A percentile compares a stretch with the other conserved stretches of the same genome.
phyloP scores from a whole-genome alignment of 2,888 invertebrate genomes.

The Heliconius aoede region DNA sequence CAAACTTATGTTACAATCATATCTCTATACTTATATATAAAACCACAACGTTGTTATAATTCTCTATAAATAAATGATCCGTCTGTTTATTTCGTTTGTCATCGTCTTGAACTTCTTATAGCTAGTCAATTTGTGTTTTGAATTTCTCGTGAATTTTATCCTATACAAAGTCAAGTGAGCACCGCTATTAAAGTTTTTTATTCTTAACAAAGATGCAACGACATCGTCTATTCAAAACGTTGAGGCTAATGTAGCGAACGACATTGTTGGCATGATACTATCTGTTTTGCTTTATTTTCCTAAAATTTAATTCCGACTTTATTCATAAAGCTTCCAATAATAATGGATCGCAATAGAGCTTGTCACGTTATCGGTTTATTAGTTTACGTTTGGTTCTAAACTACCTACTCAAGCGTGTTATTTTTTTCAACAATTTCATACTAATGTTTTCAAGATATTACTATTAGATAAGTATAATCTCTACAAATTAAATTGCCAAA shows the following conservation, averaged over 20 bases:
- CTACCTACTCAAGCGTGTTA: background rate
- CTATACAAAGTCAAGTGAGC: slow-evolving; percentile 35
- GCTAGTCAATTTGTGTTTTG: slow-evolving; percentile 26
- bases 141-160: slow-evolving; percentile 31
- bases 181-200: slow-evolving; percentile 38
- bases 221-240: slow-evolving; percentile 37
- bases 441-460: background rate
- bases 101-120: slow-evolving; percentile 24
- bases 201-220: slow-evolving; percentile 36
- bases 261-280: slow-evolving; percentile 35
- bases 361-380: slow-evolving; percentile 26
- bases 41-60: background rate
- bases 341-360: slow-evolving; percentile 27
- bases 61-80: background rate
- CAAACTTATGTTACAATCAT: background rate
- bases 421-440: background rate
- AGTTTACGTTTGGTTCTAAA: background rate
- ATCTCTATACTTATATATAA: background rate
- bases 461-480: background rate
- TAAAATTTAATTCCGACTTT: slow-evolving; percentile 34
- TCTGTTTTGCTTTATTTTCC: slow-evolving; percentile 31
- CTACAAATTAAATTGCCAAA: background rate
- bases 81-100: slow-evolving; percentile 24
- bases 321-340: slow-evolving; percentile 27
- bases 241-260: slow-evolving; percentile 44